Evolutionary conservation across 2,113 vertebrate species (phyloP).

Genomic region (Falco punctatus): DNA sequence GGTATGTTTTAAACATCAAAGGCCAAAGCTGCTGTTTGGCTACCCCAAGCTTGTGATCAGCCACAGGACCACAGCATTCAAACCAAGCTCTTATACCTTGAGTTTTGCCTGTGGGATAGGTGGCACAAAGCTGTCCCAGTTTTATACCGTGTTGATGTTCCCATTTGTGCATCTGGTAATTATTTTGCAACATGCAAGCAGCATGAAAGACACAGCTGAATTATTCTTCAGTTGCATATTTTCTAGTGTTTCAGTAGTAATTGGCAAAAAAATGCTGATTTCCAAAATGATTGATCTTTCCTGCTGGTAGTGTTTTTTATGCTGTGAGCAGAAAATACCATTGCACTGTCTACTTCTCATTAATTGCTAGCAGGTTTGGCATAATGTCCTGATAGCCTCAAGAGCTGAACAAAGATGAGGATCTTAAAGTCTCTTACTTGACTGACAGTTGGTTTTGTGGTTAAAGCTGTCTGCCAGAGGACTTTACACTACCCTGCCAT

Average conservation of each 20-base stretch:
- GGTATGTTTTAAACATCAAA: background rate
- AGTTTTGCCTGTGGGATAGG: background rate
- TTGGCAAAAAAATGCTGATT: background rate
- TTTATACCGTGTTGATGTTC: background rate
- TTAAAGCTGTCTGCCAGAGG: background rate
- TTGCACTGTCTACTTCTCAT: background rate
- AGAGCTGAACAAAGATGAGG: background rate
- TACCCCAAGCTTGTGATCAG: background rate
- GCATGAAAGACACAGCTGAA: background rate
- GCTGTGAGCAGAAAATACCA: background rate
- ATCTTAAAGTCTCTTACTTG: background rate
- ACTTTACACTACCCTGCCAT: background rate
- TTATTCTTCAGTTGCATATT: background rate
- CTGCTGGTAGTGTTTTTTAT: background rate
- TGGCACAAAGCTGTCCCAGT: background rate
- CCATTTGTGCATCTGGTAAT: background rate
- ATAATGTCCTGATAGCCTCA: background rate
- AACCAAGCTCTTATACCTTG: background rate
- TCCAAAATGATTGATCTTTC: background rate
- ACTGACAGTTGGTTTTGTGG: background rate
- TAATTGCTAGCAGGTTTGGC: background rate
- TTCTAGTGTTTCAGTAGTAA: background rate
- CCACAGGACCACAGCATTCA: fast-evolving
- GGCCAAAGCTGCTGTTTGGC: background rate
- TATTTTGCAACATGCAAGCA: background rate